Evolutionary conservation across 2,113 vertebrate species (phyloP).

Genomic region (Rhabdomys dilectus): DNA sequence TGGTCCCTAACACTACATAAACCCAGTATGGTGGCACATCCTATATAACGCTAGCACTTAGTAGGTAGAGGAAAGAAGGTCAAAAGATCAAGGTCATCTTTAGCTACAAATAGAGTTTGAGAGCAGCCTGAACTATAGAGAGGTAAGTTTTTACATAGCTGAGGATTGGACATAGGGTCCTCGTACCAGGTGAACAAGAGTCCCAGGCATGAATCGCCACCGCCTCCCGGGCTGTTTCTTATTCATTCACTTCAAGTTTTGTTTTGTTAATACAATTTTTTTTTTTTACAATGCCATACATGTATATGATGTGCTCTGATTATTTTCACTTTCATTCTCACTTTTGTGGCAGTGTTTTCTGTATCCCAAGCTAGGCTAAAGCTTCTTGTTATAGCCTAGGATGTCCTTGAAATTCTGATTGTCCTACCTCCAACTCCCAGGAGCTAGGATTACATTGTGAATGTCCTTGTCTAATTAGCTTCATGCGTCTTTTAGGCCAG

Average conservation of each 20-base stretch:
- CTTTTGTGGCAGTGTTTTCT: background rate
- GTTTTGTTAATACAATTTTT: background rate
- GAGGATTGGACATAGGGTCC: too few relatives aligned
- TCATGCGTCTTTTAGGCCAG: slow-evolving; percentile 90
- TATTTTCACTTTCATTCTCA: background rate
- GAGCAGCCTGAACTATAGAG: too few relatives aligned
- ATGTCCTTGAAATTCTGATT: background rate
- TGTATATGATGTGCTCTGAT: background rate
- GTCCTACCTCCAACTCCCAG: background rate
- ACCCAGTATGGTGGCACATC: background rate
- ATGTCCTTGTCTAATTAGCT: slow-evolving; percentile 6
- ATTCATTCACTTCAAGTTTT: background rate
- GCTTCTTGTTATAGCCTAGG: background rate
- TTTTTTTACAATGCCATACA: background rate
- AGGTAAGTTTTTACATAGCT: background rate
- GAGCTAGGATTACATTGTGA: background rate
- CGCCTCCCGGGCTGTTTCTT: background rate
- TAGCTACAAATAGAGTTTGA: background rate
- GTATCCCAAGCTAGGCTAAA: background rate
- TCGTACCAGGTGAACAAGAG: background rate
- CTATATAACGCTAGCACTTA: background rate
- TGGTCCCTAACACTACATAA: background rate
- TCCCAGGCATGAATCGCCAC: too few relatives aligned
- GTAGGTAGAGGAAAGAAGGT: background rate
- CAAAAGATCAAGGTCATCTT: background rate